Conservation (phyloP, 2,113 vertebrate species). For the Elephantulus edwardii region DNA sequence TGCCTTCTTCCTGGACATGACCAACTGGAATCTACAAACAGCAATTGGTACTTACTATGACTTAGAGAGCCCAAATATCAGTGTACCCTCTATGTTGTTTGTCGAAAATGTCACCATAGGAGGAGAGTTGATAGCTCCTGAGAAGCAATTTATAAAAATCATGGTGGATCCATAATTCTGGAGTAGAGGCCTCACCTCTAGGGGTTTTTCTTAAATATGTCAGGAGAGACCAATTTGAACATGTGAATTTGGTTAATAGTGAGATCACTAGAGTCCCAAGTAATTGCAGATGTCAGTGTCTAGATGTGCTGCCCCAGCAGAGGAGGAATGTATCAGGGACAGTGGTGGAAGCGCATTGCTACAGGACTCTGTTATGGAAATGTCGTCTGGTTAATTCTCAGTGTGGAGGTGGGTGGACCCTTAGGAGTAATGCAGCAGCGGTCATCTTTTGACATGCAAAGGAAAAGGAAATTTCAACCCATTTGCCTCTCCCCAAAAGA, state of each 20-base stretch:
- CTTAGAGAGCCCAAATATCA: no score
- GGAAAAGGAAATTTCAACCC: constrained; percentile 99
- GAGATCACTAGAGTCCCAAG: constrained; percentile 95
- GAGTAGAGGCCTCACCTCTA: constrained; percentile 95
- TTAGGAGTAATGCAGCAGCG: constrained; percentile 99
- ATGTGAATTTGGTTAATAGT: constrained; percentile 98
- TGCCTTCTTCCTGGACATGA: constrained; percentile 98
- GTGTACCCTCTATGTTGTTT: no score
- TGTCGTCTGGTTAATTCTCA: constrained; percentile 99
- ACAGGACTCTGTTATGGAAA: constrained; percentile 98
- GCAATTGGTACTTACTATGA: no score
- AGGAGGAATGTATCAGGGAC: constrained; percentile 98
- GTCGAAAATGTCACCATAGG: no score
- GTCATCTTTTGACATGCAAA: constrained; percentile 97
- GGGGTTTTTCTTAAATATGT: constrained; percentile 99
- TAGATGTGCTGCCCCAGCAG: constrained; percentile 97
- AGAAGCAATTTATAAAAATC: no score
- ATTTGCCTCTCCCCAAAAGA: constrained; percentile 99
- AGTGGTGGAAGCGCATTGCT: constrained; percentile 99
- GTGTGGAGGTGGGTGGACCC: constrained; percentile 97
- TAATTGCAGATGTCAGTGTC: constrained; percentile 97
- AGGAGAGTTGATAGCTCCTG: no score
- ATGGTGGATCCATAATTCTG: no score
- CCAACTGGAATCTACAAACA: no score
- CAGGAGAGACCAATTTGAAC: constrained; percentile 98